A percentile compares a stretch with the other conserved stretches of the same genome.
These are phyloP conservation scores for Balaeniceps rex DNA, from an alignment of 2,113 vertebrate species.

Conservation along the genomic window DNA sequence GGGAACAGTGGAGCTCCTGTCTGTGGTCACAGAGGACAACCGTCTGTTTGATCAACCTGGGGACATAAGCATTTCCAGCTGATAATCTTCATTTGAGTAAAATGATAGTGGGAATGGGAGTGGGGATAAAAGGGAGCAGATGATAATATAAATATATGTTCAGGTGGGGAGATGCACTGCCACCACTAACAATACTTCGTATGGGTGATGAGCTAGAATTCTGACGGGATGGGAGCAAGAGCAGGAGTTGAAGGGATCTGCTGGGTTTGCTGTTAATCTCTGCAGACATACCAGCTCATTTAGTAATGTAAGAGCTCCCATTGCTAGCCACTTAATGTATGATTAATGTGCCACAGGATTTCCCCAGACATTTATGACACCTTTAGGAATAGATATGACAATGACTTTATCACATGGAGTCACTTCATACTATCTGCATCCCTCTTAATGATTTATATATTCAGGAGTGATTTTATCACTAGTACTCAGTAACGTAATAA, in stretches of 20 bases:
- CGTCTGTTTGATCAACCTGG: background rate
- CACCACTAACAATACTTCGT: background rate
- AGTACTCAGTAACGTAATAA: constrained; percentile 57
- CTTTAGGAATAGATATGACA: constrained; percentile 71
- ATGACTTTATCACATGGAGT: constrained; percentile 43
- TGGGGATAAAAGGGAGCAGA: background rate
- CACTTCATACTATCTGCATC: constrained; percentile 27
- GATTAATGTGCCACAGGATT: constrained; percentile 74
- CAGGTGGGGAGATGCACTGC: background rate
- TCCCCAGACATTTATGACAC: constrained; percentile 74
- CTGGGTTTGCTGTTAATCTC: constrained; percentile 74
- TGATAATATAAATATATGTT: background rate
- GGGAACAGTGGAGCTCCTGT: background rate
- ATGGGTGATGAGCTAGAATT: background rate
- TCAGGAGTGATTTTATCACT: constrained; percentile 49
- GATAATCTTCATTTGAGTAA: background rate
- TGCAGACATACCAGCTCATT: constrained; percentile 39
- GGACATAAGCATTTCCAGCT: background rate
- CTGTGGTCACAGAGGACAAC: background rate
- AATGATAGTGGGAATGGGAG: background rate
- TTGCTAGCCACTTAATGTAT: constrained; percentile 72
- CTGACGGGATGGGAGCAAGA: background rate
- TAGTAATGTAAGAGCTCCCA: constrained; percentile 37
- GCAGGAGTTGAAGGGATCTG: background rate
- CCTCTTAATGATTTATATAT: constrained; percentile 64